Percentiles rank a stretch among this genome's conserved stretches.
Evolutionary conservation across 2,888 invertebrate genomes (phyloP).

Genomic region (Nomada hirtipes): DNA sequence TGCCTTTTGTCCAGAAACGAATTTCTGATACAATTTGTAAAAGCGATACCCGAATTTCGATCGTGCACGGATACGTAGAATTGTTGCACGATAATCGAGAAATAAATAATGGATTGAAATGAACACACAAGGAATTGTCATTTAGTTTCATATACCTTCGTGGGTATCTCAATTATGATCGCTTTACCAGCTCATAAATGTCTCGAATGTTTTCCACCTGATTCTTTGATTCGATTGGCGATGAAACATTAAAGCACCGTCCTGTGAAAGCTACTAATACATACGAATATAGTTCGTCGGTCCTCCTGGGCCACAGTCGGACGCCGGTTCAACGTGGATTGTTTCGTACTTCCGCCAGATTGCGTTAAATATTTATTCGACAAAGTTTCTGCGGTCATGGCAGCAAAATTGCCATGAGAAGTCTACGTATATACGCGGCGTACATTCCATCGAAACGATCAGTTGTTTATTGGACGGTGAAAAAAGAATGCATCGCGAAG

Average conservation of each 20-base stretch:
- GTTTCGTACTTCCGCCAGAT: slow-evolving; percentile 20
- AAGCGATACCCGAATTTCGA: no score
- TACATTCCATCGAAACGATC: background rate
- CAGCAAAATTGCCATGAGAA: slow-evolving; percentile 7
- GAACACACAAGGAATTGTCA: no score
- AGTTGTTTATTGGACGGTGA: background rate
- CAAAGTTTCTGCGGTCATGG: slow-evolving; percentile 13
- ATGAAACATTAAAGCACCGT: slow-evolving; percentile 20
- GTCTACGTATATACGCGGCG: background rate
- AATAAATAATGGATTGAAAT: no score
- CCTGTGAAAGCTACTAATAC: slow-evolving; percentile 5
- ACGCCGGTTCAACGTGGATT: slow-evolving; percentile 13
- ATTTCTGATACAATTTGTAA: no score
- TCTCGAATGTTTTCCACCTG: slow-evolving; percentile 13
- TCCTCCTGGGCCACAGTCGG: slow-evolving; percentile 1
- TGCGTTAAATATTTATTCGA: slow-evolving; percentile 39
- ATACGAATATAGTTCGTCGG: slow-evolving; percentile 13
- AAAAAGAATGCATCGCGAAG: background rate
- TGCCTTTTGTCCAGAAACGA: no score
- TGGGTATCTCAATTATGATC: slow-evolving; percentile 15
- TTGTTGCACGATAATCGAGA: no score
- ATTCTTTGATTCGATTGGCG: background rate
- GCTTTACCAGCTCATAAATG: slow-evolving; percentile 3
- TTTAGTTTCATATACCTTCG: background rate
- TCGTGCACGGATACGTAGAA: no score